phyloP scores from a whole-genome alignment of 2,888 invertebrate genomes.

The Cactoblastis cactorum region DNA sequence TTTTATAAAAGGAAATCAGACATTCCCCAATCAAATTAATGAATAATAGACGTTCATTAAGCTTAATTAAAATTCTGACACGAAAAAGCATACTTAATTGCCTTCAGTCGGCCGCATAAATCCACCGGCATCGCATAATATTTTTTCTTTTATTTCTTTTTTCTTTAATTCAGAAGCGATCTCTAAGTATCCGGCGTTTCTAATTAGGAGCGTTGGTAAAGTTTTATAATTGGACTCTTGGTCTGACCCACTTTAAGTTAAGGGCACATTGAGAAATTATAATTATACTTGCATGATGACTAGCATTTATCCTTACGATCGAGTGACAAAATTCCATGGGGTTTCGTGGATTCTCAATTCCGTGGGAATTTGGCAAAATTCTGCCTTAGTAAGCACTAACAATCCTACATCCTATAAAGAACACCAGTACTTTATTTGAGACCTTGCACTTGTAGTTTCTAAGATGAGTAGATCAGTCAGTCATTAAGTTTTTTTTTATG shows the following conservation, averaged over 20 bases:
- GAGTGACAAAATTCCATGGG: no score
- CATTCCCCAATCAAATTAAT: slow-evolving; percentile 1
- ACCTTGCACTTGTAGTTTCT: no score
- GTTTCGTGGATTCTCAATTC: no score
- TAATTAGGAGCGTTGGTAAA: slow-evolving; percentile 53
- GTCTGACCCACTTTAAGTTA: slow-evolving; percentile 25
- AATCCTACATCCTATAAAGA: no score
- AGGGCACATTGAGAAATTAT: slow-evolving; percentile 15
- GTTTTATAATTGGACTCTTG: slow-evolving; percentile 57
- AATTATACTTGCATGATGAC: not conserved
- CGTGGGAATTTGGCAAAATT: no score
- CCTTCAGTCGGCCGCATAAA: slow-evolving; percentile 15
- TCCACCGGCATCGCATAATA: slow-evolving; percentile 5
- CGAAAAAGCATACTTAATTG: slow-evolving; percentile 17
- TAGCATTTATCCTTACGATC: no score
- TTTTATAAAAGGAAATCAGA: not conserved
- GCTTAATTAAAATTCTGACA: slow-evolving; percentile 9
- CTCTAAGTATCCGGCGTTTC: slow-evolving; percentile 38
- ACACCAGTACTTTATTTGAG: no score
- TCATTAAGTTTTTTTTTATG: no score
- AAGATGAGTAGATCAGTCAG: no score
- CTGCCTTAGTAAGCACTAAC: no score
- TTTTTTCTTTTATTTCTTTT: slow-evolving; percentile 26
- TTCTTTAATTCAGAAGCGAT: slow-evolving; percentile 41
- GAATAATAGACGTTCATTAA: slow-evolving; percentile 11